These are phyloP conservation scores for Embiotoca jacksoni DNA, from an alignment of 2,113 vertebrate genomes.

Conservation along the genomic window DNA sequence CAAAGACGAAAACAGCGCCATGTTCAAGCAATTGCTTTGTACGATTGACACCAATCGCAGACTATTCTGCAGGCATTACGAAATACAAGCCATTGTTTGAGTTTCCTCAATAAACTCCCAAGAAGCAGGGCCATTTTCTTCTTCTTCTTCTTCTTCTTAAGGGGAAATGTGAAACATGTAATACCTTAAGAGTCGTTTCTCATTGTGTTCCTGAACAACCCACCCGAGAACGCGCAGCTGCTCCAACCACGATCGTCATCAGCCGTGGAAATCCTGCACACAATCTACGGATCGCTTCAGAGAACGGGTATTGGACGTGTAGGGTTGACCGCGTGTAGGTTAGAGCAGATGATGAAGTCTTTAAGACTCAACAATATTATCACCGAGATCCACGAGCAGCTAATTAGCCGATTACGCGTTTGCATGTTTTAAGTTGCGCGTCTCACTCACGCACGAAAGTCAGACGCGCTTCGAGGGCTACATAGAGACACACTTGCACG, in stretches of 20 bases:
- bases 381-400: slow-evolving; percentile 44
- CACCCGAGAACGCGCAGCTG: neutral
- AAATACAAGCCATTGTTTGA: slow-evolving; percentile 1
- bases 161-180: slow-evolving; percentile 8
- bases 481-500: slow-evolving; percentile 6
- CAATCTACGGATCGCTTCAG: neutral
- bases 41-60: slow-evolving; percentile 35
- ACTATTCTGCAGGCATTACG: slow-evolving; percentile 12
- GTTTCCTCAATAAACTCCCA: slow-evolving; percentile 1
- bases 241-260: slow-evolving; percentile 2
- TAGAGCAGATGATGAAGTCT: slow-evolving; percentile 50
- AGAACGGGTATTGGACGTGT: slow-evolving; percentile 4
- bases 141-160: neutral
- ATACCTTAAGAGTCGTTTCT: neutral
- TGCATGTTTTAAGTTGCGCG: slow-evolving; percentile 25
- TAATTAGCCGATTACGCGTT: slow-evolving; percentile 65
- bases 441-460: neutral
- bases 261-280: slow-evolving; percentile 18
- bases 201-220: neutral
- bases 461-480: neutral
- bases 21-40: slow-evolving; percentile 40
- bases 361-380: slow-evolving; percentile 57
- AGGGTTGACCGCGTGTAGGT: slow-evolving; percentile 36
- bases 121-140: neutral
- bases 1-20: slow-evolving; percentile 23